Conservation (phyloP, 2,113 vertebrate species). For the Phaetusa simplex region DNA sequence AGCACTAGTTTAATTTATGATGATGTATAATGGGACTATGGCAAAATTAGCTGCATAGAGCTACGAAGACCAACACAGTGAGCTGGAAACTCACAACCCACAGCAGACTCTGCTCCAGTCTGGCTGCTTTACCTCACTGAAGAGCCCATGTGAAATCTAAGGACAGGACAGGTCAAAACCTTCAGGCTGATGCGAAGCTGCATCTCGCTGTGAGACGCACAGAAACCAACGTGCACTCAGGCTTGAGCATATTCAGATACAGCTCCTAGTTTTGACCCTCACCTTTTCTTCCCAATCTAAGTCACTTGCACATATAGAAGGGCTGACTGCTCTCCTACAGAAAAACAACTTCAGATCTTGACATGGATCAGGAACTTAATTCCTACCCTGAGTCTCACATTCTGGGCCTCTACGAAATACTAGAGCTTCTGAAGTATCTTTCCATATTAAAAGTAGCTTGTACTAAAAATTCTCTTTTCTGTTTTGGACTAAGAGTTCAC, state of each 20-base stretch:
- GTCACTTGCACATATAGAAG: not conserved
- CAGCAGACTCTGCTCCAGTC: not conserved
- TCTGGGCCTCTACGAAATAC: not conserved
- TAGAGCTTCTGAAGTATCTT: not conserved
- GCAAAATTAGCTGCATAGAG: not conserved
- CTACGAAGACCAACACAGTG: not conserved
- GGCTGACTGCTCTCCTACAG: not conserved
- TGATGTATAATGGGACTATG: not conserved
- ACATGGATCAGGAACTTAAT: not conserved
- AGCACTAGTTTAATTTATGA: constrained; percentile 62
- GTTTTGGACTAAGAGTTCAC: not conserved
- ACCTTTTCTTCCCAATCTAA: not conserved
- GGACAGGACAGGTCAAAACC: not conserved
- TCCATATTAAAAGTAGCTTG: not conserved
- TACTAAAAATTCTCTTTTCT: not conserved
- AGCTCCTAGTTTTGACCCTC: not conserved
- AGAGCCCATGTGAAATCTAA: not conserved
- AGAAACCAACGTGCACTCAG: fast-evolving
- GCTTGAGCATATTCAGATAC: not conserved
- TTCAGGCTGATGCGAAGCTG: fast-evolving
- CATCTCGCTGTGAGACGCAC: not conserved
- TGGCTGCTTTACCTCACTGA: not conserved
- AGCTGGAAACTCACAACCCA: not conserved
- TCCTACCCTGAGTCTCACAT: not conserved
- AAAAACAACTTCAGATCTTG: not conserved